phyloP scores from a whole-genome alignment of 2,888 invertebrate genomes.

The Nowickia ferox region DNA sequence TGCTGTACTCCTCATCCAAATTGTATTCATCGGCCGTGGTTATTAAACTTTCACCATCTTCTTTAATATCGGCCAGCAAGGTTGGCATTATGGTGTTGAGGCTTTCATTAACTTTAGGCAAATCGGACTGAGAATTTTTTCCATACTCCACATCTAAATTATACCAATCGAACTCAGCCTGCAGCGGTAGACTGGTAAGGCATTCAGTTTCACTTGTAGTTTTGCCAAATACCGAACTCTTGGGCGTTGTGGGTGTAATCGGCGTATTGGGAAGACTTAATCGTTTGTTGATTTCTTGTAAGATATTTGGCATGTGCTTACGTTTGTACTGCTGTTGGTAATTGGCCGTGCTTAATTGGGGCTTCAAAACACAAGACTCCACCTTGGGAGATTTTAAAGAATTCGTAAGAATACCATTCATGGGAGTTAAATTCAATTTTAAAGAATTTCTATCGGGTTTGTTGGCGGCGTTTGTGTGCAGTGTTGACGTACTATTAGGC shows the following conservation, averaged over 20 bases:
- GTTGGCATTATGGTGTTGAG: slow-evolving; percentile 72
- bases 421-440: slow-evolving; percentile 57
- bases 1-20: slow-evolving; percentile 81
- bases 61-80: slow-evolving; percentile 77
- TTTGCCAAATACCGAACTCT: slow-evolving; percentile 54
- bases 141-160: slow-evolving; percentile 83
- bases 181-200: slow-evolving; percentile 78
- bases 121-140: slow-evolving; percentile 73
- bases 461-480: background rate
- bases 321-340: slow-evolving; percentile 78
- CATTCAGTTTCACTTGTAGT: slow-evolving; percentile 49
- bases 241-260: slow-evolving; percentile 75
- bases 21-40: slow-evolving; percentile 81
- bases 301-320: slow-evolving; percentile 81
- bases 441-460: slow-evolving; percentile 56
- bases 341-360: slow-evolving; percentile 71
- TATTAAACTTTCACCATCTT: slow-evolving; percentile 76
- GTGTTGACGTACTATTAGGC: slow-evolving; percentile 8
- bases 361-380: slow-evolving; percentile 68
- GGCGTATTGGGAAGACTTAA: slow-evolving; percentile 78
- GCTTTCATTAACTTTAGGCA: slow-evolving; percentile 74
- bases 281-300: slow-evolving; percentile 82
- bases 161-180: slow-evolving; percentile 83
- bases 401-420: slow-evolving; percentile 17
- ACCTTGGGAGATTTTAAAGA: slow-evolving; percentile 52